Evolutionary conservation across 2,888 invertebrate genomes (phyloP), one percentile per base, ranked within the genome.

Genomic region (Cremastobaeus sp.): DNA sequence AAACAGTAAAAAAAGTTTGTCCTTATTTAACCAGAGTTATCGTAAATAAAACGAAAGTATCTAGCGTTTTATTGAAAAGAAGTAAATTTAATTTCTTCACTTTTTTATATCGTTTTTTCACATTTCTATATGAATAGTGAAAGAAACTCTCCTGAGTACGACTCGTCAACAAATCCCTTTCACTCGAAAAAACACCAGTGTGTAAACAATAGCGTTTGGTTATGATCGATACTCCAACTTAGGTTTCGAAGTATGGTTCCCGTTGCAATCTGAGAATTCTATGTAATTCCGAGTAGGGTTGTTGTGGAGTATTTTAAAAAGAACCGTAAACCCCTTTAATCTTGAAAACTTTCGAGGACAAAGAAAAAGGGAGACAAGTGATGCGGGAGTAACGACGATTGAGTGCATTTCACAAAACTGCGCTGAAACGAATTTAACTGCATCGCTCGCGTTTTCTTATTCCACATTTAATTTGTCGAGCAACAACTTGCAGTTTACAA

Each of bases 301-400:
- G 60, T 69, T 69, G 69, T 47, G 18, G 28, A 47, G 55, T 62
- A 62, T 70, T 62, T 70, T 62, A 47, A 70, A 70, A 70, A 62
- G 55, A 70, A 62, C 59, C 45, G 64, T 71, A 71, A 71, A 71
- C 64, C 71, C 64, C 65, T 65, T 72, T 65, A 65, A 59, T 65
- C 65, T 65, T 54, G 71, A 54, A 65, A 72, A 72, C 45, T 64
- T 70, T 52, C 54, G 28, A 65, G 71, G 18, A 65, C 52, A 65
- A 71, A 71, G 34, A 45, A 5, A 65, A 52, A 59, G 71, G 71
- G 71, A 72, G 52, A 45, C 65, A 59, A 65, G 59, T 65, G 52
- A 72, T 41, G 59, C 65, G 59, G 52, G 64, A 59, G 47, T 65
- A 47, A 71, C 64, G 57, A 71, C 65, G 52, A 71, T 65, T 71